phyloP scores from a whole-genome alignment of 2,888 invertebrate genomes.

The Eugnorisma glareosa region DNA sequence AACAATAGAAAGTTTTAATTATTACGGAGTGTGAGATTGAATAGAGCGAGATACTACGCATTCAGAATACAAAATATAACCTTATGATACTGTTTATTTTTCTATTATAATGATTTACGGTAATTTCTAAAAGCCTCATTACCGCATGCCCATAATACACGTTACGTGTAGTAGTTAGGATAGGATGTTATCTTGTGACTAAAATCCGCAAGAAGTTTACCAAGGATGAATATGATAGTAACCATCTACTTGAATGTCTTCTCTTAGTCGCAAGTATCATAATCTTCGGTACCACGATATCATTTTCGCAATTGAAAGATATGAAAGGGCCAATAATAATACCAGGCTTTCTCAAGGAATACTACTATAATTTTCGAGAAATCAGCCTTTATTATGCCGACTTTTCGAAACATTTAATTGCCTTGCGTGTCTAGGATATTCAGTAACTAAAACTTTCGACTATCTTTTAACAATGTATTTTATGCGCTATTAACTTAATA shows the following conservation, averaged over 20 bases:
- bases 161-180: not conserved
- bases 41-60: not conserved
- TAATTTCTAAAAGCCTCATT: not conserved
- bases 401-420: conserved; percentile 29
- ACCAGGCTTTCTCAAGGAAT: not conserved
- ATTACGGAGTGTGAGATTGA: conserved; percentile 8
- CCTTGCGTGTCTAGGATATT: conserved; percentile 37
- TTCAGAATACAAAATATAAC: not conserved
- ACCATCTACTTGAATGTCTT: not conserved
- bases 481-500: not conserved
- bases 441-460: not conserved
- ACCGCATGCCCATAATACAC: not conserved
- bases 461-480: not conserved
- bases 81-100: not conserved
- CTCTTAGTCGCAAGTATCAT: not conserved
- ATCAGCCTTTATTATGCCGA: conserved; percentile 5
- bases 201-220: not conserved
- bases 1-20: conserved; percentile 35
- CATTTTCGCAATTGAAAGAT: not conserved
- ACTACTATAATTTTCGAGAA: conserved; percentile 16
- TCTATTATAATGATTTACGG: not conserved
- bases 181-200: not conserved
- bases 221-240: not conserved
- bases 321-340: too few relatives aligned
- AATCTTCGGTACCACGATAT: not conserved